phyloP scores from a whole-genome alignment of 2,888 invertebrate genomes.

The Aromia moschata region DNA sequence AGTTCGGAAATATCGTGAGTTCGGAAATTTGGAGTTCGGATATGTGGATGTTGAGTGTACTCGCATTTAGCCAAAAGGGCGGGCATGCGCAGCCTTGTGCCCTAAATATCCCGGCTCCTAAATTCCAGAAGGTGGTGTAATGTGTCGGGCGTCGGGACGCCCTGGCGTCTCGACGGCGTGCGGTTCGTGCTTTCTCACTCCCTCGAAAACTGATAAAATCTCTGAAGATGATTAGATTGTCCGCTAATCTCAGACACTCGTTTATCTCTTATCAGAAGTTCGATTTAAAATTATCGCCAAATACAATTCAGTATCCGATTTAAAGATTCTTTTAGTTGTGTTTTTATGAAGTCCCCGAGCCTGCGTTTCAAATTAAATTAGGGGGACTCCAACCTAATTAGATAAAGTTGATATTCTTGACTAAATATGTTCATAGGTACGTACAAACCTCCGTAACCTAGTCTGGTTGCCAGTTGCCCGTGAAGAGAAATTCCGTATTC shows the following conservation, averaged over 20 bases:
- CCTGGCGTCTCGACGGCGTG: slow-evolving; percentile 27
- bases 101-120: slow-evolving; percentile 9
- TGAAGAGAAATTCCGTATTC: no score
- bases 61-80: not conserved
- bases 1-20: no score
- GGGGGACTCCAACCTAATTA: no score
- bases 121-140: slow-evolving; percentile 17
- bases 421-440: no score
- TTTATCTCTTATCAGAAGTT: slow-evolving; percentile 5
- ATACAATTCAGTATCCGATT: not conserved
- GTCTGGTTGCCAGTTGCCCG: no score
- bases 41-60: no score
- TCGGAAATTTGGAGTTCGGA: no score
- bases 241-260: not conserved
- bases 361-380: slow-evolving; percentile 18
- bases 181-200: not conserved
- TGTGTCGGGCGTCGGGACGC: slow-evolving; percentile 30
- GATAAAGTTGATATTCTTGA: no score
- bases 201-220: not conserved
- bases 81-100: slow-evolving; percentile 1
- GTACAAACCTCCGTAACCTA: no score
- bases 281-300: not conserved
- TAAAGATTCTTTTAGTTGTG: not conserved
- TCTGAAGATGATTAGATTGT: not conserved
- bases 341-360: no score